phyloP scores from a whole-genome alignment of 2,113 vertebrate species.

The Excalfactoria chinensis region DNA sequence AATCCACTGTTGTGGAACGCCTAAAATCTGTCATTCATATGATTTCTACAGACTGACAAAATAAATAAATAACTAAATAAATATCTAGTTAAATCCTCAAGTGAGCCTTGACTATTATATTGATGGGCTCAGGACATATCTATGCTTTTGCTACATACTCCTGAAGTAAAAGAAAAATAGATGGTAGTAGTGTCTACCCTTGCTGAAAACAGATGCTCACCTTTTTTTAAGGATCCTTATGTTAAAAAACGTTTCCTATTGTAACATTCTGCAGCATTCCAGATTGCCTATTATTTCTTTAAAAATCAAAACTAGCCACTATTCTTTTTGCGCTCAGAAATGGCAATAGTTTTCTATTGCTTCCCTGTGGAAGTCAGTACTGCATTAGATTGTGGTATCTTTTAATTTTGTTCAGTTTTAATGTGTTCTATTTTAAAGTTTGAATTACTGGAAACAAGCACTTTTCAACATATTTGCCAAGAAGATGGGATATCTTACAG shows the following conservation, averaged over 20 bases:
- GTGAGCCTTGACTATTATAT: conserved; percentile 2
- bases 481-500: background rate
- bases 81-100: conserved; percentile 31
- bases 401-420: background rate
- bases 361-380: background rate
- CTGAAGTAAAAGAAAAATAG: background rate
- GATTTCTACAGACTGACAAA: conserved; percentile 6
- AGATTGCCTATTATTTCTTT: background rate
- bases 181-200: background rate
- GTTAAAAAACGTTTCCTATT: background rate
- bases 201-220: background rate
- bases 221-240: background rate
- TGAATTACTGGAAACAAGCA: background rate
- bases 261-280: background rate
- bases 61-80: background rate
- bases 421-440: background rate
- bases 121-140: background rate
- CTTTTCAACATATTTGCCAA: background rate
- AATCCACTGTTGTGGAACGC: conserved; percentile 19
- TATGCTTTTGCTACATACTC: background rate
- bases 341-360: background rate
- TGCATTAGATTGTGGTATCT: background rate
- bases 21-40: conserved; percentile 43
- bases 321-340: background rate
- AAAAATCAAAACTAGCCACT: background rate